phyloP scores from a whole-genome alignment of 1,140 invertebrate species.

The Drosophila pandora region DNA sequence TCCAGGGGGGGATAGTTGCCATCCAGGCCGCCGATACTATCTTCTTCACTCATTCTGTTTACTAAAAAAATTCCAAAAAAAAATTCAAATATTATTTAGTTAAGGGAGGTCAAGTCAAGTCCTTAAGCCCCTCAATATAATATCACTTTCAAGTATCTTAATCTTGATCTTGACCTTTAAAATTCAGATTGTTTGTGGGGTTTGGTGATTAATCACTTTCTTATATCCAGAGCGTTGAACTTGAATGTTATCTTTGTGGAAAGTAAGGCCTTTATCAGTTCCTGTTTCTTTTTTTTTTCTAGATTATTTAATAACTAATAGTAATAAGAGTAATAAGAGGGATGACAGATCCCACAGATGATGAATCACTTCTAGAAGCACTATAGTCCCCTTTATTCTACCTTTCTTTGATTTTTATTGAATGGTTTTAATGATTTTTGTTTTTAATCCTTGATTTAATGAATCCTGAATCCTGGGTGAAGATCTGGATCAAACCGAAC shows the following conservation, averaged over 20 bases:
- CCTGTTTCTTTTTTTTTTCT: neutral
- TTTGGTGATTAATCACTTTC: conserved; percentile 5
- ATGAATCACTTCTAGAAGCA: neutral
- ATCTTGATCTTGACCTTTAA: conserved; percentile 1
- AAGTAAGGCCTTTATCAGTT: conserved; percentile 24
- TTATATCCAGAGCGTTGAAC: conserved; percentile 11
- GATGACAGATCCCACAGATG: neutral
- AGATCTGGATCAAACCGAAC: conserved; percentile 24
- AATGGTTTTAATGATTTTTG: neutral
- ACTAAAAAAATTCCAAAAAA: conserved; percentile 5
- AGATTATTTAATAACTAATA: neutral
- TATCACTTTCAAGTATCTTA: neutral
- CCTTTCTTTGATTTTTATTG: neutral
- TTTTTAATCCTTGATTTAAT: neutral
- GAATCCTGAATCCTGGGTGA: too few species aligned
- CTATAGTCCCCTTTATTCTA: too few species aligned
- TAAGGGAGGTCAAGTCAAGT: too few species aligned
- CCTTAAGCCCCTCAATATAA: too few species aligned
- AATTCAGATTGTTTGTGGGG: neutral
- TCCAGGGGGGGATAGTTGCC: conserved; percentile 37
- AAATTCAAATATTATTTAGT: neutral
- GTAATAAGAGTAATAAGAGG: neutral
- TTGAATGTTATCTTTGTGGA: conserved; percentile 12
- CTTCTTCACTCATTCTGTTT: conserved; percentile 59
- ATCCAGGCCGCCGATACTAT: conserved; percentile 26